Evolutionary conservation across 2,113 vertebrate species (phyloP), one percentile per base, ranked within the genome.

Genomic region (Pomatorhinus ruficollis): DNA sequence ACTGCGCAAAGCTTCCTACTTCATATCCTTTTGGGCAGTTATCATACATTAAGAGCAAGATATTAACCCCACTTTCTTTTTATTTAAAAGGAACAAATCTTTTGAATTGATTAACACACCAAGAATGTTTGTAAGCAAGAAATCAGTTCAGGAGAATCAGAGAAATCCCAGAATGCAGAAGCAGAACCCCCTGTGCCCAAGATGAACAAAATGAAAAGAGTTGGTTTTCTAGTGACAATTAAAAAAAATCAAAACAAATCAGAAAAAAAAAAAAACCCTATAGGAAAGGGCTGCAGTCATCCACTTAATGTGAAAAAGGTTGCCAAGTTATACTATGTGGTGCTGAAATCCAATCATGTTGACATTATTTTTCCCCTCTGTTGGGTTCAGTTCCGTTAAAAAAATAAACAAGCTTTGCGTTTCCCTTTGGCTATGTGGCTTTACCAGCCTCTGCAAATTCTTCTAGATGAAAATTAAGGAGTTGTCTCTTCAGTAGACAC

Each of bases 381-480:
- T 50, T 97, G 71, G 64, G 12, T 89, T 95, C 61, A n/a, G n/a
- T 59, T 88, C 81, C 69, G n/a, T 56, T 90, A 90, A 60, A 74
- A 91, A 90, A 84, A 87, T 53, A 83, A 97, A 95, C 30, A 85
- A 71, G 77, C 82, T 91, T 66, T 85, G 50, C 63, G 65, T 53
- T 85, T n/a, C 18, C 91, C 83, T 96, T 88, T 75, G 83, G 87
- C 80, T 82, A 57, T 18, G 15, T n/a, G 81, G 42, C 37, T 69
- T 75, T 88, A 80, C 15, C 21, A 82, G 54, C 39, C n/a, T 49
- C 60, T 84, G 50, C 17, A 82, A 59, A 82, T 75, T 71, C 53
- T 37, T 92, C 31, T 25, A 47, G 52, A 83, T 87, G 47, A 94
- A 95, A 86, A 89, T 47, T 83, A 61, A 93, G 75, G n/a, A 88